These are phyloP conservation scores for Acanthosepion esculentum DNA, from an alignment of 2,888 invertebrate species.

Conservation along the genomic window DNA sequence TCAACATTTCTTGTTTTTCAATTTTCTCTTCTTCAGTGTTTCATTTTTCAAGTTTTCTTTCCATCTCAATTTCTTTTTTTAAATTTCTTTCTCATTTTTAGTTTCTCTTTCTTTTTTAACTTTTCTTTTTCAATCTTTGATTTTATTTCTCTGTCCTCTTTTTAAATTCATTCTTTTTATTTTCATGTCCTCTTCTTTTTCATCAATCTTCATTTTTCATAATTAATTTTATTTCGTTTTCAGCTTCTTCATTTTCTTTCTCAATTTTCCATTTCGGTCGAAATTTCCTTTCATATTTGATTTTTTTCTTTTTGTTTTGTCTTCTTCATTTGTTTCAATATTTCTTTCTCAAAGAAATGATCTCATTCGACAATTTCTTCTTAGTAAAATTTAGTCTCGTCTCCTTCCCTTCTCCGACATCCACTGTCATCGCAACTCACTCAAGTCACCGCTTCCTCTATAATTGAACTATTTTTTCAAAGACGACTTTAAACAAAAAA, in stretches of 20 bases:
- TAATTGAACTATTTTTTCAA: not conserved
- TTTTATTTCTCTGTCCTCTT: not conserved
- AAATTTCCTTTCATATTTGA: not conserved
- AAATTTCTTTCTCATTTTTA: no score
- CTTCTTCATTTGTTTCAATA: not conserved
- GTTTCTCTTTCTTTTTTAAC: no score
- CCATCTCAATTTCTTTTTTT: no score
- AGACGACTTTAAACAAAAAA: not conserved
- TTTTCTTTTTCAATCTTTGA: not conserved
- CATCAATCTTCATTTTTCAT: not conserved
- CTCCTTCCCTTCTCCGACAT: not conserved
- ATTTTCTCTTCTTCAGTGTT: no score
- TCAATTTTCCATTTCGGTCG: not conserved
- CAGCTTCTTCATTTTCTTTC: not conserved
- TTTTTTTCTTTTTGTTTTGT: not conserved
- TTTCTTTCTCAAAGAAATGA: not conserved
- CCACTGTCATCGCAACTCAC: not conserved
- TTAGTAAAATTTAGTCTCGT: not conserved
- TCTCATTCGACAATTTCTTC: not conserved
- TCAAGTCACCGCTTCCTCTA: not conserved
- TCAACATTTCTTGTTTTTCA: no score
- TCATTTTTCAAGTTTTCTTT: no score
- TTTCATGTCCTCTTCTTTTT: no score
- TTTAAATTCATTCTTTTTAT: no score
- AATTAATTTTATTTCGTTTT: not conserved